These are phyloP conservation scores for Drosophila percnosoma DNA, from an alignment of 2,888 invertebrate species.

Conservation along the genomic window DNA sequence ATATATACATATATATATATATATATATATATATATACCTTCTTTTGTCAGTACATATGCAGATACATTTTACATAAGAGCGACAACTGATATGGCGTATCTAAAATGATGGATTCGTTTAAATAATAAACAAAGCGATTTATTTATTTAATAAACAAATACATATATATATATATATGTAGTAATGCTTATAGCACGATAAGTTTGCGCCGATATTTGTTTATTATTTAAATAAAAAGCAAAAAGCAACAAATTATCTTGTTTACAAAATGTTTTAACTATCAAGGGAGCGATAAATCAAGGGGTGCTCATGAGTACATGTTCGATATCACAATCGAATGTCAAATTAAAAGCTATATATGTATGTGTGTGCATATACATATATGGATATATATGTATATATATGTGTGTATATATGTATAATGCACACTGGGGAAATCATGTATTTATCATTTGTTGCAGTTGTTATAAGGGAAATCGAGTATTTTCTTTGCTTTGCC, in stretches of 20 bases:
- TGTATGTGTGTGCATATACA: neutral
- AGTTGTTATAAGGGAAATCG: conserved; percentile 5
- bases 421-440: conserved; percentile 28
- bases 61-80: neutral
- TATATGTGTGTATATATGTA: neutral
- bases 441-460: neutral
- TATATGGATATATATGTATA: neutral
- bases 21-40: neutral
- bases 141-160: conserved; percentile 7
- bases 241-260: neutral
- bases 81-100: conserved; percentile 3
- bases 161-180: too few species aligned
- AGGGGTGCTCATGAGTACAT: conserved; percentile 19
- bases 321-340: conserved; percentile 40
- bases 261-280: conserved; percentile 33
- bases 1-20: neutral
- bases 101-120: conserved; percentile 16
- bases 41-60: neutral
- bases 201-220: neutral
- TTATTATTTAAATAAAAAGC: neutral
- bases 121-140: conserved; percentile 6
- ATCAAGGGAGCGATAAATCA: conserved; percentile 55
- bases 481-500: conserved; percentile 14
- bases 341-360: conserved; percentile 35
- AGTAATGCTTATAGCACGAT: neutral